These are phyloP conservation scores for Scyliorhinus canicula DNA, from an alignment of 2,797 vertebrate genomes.

Conservation along the genomic window DNA sequence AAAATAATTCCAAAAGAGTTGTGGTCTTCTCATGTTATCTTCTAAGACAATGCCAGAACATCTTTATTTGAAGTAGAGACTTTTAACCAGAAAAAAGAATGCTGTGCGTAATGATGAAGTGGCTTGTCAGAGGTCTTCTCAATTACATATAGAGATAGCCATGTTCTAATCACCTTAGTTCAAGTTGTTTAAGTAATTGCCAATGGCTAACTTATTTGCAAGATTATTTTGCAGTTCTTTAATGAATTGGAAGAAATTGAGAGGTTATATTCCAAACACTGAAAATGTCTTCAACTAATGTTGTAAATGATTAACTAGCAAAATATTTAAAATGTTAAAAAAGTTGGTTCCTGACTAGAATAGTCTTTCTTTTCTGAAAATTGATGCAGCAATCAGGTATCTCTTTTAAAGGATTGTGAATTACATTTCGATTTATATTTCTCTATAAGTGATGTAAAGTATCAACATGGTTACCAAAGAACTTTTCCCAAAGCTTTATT, in stretches of 20 bases:
- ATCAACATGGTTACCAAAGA: slow-evolving; percentile 20
- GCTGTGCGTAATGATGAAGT: neutral
- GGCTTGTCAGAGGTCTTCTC: neutral
- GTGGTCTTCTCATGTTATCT: neutral
- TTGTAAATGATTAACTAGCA: neutral
- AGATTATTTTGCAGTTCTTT: neutral
- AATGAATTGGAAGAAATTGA: neutral
- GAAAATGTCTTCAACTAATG: neutral
- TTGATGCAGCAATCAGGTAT: neutral
- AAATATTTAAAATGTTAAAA: neutral
- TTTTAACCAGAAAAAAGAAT: neutral
- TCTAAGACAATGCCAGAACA: neutral
- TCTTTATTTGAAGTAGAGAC: neutral
- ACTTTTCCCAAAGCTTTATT: neutral
- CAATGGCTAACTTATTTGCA: neutral
- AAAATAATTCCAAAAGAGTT: neutral
- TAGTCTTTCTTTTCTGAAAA: neutral
- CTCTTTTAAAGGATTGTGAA: neutral
- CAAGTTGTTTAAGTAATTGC: neutral
- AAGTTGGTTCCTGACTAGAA: neutral
- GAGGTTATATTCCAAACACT: neutral
- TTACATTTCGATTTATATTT: neutral
- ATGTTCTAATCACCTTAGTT: neutral
- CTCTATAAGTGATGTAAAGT: neutral
- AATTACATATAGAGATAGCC: neutral